Percentiles rank a stretch among this genome's conserved stretches.
Conservation (phyloP, 2,797 vertebrate species). For the Tapirus indicus region DNA sequence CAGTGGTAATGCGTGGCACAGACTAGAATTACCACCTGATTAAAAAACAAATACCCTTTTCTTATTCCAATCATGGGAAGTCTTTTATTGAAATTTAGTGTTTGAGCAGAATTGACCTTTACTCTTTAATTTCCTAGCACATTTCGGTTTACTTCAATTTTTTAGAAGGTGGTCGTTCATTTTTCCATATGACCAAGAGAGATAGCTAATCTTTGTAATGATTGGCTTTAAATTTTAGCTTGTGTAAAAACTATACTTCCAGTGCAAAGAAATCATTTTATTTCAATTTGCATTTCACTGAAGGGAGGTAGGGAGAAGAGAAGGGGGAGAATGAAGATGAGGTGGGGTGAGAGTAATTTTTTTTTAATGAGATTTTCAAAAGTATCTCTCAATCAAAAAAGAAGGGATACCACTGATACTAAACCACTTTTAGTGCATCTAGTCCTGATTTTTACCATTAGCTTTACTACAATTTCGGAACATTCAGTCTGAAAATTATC, state of each 20-base stretch:
- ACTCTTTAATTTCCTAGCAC: not conserved
- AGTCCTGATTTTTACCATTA: not conserved
- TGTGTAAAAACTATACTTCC: not conserved
- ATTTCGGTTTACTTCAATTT: not conserved
- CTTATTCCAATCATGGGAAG: not conserved
- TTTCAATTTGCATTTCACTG: not conserved
- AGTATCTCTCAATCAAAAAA: not conserved
- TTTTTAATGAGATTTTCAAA: not conserved
- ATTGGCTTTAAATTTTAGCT: not conserved
- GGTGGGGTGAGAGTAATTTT: rapidly evolving
- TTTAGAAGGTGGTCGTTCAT: not conserved
- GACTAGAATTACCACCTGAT: no score
- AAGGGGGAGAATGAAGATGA: not conserved
- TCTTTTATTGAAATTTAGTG: not conserved
- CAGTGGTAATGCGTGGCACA: no score
- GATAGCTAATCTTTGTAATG: not conserved
- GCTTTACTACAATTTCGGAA: not conserved
- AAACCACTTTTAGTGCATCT: not conserved
- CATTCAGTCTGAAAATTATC: not conserved
- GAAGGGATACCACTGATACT: not conserved
- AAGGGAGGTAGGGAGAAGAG: not conserved
- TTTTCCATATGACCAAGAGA: not conserved
- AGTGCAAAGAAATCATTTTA: not conserved
- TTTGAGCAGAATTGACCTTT: not conserved
- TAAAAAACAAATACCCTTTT: not conserved